These are phyloP conservation scores for Luperina testacea DNA, from an alignment of 2,888 invertebrate species.

Conservation along the genomic window DNA sequence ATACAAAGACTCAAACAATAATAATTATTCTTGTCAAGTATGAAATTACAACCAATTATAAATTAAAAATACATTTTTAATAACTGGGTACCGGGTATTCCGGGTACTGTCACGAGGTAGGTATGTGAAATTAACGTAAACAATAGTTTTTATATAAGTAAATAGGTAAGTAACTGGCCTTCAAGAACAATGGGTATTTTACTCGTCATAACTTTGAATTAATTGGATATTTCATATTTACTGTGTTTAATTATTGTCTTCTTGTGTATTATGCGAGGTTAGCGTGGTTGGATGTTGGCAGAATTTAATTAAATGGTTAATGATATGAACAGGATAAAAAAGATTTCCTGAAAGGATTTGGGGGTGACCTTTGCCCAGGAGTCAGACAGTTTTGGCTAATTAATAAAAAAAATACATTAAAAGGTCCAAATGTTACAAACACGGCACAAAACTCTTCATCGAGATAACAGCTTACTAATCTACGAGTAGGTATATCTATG, in stretches of 20 bases:
- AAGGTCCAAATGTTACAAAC: not conserved
- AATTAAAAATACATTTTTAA: constrained; percentile 14
- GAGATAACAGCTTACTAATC: no score
- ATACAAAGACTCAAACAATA: constrained; percentile 6
- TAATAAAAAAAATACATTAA: not conserved
- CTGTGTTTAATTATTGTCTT: constrained; percentile 6
- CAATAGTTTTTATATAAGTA: constrained; percentile 23
- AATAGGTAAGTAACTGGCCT: constrained; percentile 9
- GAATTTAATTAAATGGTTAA: not conserved
- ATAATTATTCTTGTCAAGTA: not conserved
- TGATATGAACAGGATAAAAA: not conserved
- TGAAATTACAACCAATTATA: constrained; percentile 26
- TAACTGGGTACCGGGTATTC: not conserved
- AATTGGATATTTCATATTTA: not conserved
- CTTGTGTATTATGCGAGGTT: not conserved
- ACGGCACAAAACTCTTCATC: not conserved
- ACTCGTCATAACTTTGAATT: constrained; percentile 24
- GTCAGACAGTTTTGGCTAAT: not conserved
- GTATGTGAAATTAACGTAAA: constrained; percentile 13
- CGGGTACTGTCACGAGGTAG: constrained; percentile 3
- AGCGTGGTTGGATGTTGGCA: not conserved
- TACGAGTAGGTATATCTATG: no score
- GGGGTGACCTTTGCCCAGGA: not conserved
- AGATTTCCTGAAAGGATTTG: not conserved
- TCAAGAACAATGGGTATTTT: constrained; percentile 33